Base-by-base conservation (phyloP, 2,888 invertebrate genomes). In the Drosophila nigricruria region DNA sequence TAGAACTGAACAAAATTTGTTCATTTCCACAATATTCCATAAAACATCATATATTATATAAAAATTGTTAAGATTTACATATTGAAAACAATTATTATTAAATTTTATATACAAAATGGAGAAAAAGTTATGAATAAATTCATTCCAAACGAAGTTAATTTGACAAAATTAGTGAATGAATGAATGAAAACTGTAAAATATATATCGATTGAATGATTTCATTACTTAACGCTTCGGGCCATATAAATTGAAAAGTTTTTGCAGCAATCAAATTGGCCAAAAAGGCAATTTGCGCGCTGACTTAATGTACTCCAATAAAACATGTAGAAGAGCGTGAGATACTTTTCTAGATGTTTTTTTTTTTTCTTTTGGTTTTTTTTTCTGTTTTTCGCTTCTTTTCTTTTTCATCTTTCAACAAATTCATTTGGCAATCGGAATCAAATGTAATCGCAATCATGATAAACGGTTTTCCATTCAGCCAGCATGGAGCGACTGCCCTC, bases 361-460 rank as follows among this genome's bases (percentile, higher is more conserved):
- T 14, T 34, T 5, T 18, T 47, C 9, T n/a, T n/a, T n/a, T n/a
- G n/a, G n/a, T 6, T 18, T 47, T 12, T 14, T 16, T 20, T 14
- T 12, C 20, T 16, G 25, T 1, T 42, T 20, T 16, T 16, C 3
- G 43, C 14, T 27, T 27, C 47, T 3, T 27, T 36, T 50, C 25
- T n/a, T 36, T 34, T 52, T 52, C 20, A 36, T 27, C 56, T n/a
- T 57, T 36, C 16, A n/a, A 10, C 18, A 30, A 38, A 20, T 43
- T 27, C 20, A 42, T 18, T 27, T n/a, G 16, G 23, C 61, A 61
- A 49, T 50, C 30, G 61, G 42, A 42, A 50, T 60, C 25, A 36
- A 60, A 52, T 45, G 47, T 32, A 59, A 38, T 47, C 59, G 45
- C 45, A 47, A 63, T 61, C 50, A 61, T 42, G 50, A 50, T 36